Evolutionary conservation across 2,113 vertebrate species (phyloP), one percentile per base, ranked within the genome.

Genomic region (Struthidea cinerea): DNA sequence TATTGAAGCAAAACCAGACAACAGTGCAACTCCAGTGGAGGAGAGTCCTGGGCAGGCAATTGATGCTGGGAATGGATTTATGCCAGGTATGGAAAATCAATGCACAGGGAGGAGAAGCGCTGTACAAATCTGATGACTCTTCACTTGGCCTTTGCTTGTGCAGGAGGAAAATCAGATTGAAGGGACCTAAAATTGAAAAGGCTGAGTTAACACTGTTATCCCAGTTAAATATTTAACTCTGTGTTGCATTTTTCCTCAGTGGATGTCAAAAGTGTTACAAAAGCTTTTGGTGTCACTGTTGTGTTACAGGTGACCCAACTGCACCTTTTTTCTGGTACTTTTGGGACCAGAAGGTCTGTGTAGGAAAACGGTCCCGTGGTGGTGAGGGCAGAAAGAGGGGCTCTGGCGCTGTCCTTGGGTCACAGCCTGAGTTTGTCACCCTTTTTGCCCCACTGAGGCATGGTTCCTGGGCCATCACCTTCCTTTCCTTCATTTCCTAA

Each of bases 281-380:
- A 84, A 71, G 56, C 7, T 82, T 52, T 44, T 59, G 41, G 21
- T 24, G 55, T 77, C 59, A 32, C 16, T 75, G 17, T 8, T 42
- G 11, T 3, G 2, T 73, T 59, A 46, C 77, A 56, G 23, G 37
- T 55, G 30, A 60, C 50, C 19, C 18, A 64, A 2, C 6, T 7
- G 12, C 64, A 64, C 5, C 3, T 73, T 89, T 80, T 22, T 77
- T 46, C 53, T 49, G 63, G 23, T 8, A 16, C 33, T 68, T 63
- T 22, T 28, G 46, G 77, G 32, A 28, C 46, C 50, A 68, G 35
- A 23, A 47, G 10, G 2, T 50, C 42, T 55, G 13, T 30, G 46
- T 0, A 3, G 76, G 50, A 42, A 65, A 85, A 23, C 8, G 59
- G 27, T 4, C 53, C 41, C 23, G 3, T 6, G 1, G 2, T 0